Conservation (phyloP, 2,797 vertebrate genomes). For the Lepilemur septentrionalis region DNA sequence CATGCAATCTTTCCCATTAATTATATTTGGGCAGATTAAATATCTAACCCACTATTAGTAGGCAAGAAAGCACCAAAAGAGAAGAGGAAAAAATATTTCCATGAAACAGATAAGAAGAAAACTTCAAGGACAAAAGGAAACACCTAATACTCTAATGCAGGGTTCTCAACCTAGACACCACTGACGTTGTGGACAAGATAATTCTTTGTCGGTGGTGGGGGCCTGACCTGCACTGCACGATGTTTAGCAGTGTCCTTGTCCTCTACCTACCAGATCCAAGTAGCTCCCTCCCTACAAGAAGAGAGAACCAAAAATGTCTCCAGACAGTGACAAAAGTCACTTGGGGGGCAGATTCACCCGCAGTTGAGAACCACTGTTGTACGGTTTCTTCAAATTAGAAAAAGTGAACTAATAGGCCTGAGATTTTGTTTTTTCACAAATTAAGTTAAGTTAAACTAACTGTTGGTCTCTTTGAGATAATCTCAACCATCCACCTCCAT, state of each 20-base stretch:
- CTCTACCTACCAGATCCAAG: background rate
- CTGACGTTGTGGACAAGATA: background rate
- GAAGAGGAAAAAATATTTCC: background rate
- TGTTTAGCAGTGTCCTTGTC: background rate
- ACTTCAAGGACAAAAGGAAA: background rate
- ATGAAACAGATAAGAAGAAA: background rate
- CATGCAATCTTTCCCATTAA: background rate
- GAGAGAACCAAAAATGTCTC: background rate
- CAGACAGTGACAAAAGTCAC: background rate
- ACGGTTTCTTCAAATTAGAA: background rate
- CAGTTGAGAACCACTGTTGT: background rate
- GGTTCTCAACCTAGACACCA: background rate
- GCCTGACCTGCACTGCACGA: background rate
- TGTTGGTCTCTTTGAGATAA: background rate
- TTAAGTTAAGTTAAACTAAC: background rate
- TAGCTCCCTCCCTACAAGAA: background rate
- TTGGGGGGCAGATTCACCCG: background rate
- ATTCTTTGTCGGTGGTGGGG: background rate
- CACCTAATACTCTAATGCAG: background rate
- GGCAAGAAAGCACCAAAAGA: background rate
- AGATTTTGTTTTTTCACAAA: background rate
- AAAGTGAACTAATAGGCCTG: background rate
- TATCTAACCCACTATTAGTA: background rate
- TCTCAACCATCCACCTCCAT: background rate
- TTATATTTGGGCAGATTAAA: background rate